phyloP scores from a whole-genome alignment of 2,113 vertebrate genomes.

The Abramis brama region DNA sequence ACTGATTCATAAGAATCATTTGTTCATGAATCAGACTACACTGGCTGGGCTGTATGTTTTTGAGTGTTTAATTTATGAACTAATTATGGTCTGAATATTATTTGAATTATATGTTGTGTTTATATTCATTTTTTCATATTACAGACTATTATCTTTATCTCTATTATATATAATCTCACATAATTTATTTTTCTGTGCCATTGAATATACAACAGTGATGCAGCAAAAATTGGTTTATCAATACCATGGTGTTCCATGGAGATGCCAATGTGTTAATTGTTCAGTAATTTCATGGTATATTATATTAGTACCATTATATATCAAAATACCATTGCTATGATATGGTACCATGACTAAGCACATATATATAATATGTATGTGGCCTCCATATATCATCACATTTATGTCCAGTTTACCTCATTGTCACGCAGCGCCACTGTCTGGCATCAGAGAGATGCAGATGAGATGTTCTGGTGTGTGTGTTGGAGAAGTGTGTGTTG shows the following conservation, averaged over 20 bases:
- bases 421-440: conserved; percentile 1
- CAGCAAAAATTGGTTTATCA: not conserved
- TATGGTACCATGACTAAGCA: not conserved
- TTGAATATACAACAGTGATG: too few relatives aligned
- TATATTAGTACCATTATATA: not conserved
- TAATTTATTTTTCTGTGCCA: too few relatives aligned
- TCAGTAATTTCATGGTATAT: not conserved
- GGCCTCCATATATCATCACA: not conserved
- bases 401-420: not conserved
- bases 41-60: not conserved
- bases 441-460: conserved; percentile 3
- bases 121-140: too few relatives aligned
- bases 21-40: not conserved
- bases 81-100: not conserved
- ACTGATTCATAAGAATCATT: not conserved
- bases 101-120: too few relatives aligned
- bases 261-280: not conserved
- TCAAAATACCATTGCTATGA: not conserved
- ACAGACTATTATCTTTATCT: too few relatives aligned
- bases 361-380: not conserved
- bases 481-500: not conserved
- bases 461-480: not conserved
- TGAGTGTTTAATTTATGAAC: not conserved
- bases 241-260: not conserved
- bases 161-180: too few relatives aligned